Base-by-base conservation (phyloP, 1,140 invertebrate genomes). In the Lordiphosa clarofinis region DNA sequence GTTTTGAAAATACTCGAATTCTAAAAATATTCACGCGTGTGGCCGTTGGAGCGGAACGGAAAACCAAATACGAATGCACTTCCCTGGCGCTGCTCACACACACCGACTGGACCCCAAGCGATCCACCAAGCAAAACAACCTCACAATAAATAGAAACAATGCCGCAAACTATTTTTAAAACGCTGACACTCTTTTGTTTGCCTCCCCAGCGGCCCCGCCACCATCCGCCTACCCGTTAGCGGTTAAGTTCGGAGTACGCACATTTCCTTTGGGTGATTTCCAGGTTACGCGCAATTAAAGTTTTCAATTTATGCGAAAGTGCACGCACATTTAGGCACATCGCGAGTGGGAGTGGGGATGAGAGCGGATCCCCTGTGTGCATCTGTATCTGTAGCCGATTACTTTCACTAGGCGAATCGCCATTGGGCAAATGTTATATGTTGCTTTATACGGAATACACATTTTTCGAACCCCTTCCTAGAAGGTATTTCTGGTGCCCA, bases 241-340 rank as follows among this genome's bases (percentile, higher is more conserved):
- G 21, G 12, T 49, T 38, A 15, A 46, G 49, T 28, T 36, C 44
- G 42, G 62, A 74, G 67, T 67, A 69, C 57, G 67, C 67, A 76
- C 72, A 81, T 62, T 76, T 75, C 72, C 73, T 72, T 76, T 72
- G 64, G 58, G 68, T 59, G 59, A 63, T 70, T 75, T 82, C 75
- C 75, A 72, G 76, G 76, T 82, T 82, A 76, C 76, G 82, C 62
- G 50, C 76, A 75, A 81, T 81, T 82, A 75, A 82, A 82, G 76
- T 68, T 81, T 72, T 35, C 56, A 72, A 47, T 64, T 81, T 64
- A 68, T 50, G 59, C 63, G 39, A 65, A 70, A 68, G 50, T 81
- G 75, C 74, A 78, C 62, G 49, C 60, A 64, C 37, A 40, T 35
- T 12, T 19, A 19, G 3, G 19, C 19, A 19, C 19, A 19, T 19